Conservation (phyloP, 1,140 invertebrate genomes). For the Pentalonia nigronervosa region DNA sequence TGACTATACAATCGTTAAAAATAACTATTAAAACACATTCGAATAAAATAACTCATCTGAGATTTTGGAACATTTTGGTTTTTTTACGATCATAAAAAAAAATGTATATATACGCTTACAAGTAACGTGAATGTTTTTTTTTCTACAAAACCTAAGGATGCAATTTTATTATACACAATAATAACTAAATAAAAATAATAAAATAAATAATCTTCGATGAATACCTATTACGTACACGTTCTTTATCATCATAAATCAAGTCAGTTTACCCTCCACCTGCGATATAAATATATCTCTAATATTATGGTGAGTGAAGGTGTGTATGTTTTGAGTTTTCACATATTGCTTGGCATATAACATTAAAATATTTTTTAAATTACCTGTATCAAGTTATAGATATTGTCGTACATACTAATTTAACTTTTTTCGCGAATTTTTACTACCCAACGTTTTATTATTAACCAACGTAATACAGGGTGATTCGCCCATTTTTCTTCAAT, state of each 20-base stretch:
- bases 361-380: not conserved
- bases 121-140: not conserved
- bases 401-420: not conserved
- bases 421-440: not conserved
- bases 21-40: slow-evolving; percentile 6
- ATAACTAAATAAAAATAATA: slow-evolving; percentile 1
- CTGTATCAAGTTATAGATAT: not conserved
- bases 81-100: slow-evolving; percentile 32
- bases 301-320: not conserved
- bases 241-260: slow-evolving; percentile 5
- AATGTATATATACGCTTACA: not conserved
- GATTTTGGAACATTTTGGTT: slow-evolving; percentile 7
- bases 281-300: not conserved
- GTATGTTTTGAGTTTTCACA: not conserved
- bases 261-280: not conserved
- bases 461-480: not conserved
- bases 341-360: not conserved
- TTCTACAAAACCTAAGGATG: not conserved
- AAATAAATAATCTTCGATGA: not conserved
- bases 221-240: not conserved
- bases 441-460: not conserved
- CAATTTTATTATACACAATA: not conserved
- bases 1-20: slow-evolving; percentile 12
- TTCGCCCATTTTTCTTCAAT: no score
- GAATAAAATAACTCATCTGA: slow-evolving; percentile 22